Evolutionary conservation across 2,888 invertebrate genomes (phyloP), one percentile per base, ranked within the genome.

Genomic region (Lacanobia oleracea): DNA sequence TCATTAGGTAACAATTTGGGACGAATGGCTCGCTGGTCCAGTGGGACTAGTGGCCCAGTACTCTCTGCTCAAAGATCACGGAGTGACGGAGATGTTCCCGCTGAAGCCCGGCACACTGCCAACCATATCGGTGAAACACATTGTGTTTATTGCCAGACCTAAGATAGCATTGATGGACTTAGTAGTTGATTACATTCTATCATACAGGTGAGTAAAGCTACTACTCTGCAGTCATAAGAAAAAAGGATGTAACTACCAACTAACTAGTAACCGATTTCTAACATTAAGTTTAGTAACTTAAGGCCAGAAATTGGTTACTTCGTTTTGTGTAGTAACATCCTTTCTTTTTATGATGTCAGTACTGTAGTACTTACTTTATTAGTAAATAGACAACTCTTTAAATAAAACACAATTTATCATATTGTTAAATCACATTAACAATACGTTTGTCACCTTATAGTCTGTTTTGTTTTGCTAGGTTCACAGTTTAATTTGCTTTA

Each of bases 111-210:
- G 97, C 12, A 97, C 97, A 68, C 93, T 98, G 10, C 97, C 98
- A 0, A 96, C 97, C 50, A 96, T 97, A 48, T 97, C 98, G 79
- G 98, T 98, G 0, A 97, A 97, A 83, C 98, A 99, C 91, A 97
- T 99, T 21, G 98, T 99, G 82, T 99, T 99, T 90, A 98, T 99
- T 74, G 97, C 98, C 2, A 96, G 99, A 72, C 98, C 99, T 0
- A 97, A 98, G 82, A 94, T 98, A 10, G 94, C 96, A 61, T 95
- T 98, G 1, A 99, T 99, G 98, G 98, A 99, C 85, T 94, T 97
- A 66, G 97, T 99, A 67, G 98, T 98, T 18, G 97, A 98, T 86
- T 98, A 98, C 94, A 94, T 96, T 16, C 86, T 89, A 18, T 94
- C 95, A 16, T 87, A 95, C n/a, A 63, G 75, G 75, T 75, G 18